These are phyloP conservation scores for Disparrhopalites patrizii DNA, from an alignment of 2,888 invertebrate species.

Conservation along the genomic window DNA sequence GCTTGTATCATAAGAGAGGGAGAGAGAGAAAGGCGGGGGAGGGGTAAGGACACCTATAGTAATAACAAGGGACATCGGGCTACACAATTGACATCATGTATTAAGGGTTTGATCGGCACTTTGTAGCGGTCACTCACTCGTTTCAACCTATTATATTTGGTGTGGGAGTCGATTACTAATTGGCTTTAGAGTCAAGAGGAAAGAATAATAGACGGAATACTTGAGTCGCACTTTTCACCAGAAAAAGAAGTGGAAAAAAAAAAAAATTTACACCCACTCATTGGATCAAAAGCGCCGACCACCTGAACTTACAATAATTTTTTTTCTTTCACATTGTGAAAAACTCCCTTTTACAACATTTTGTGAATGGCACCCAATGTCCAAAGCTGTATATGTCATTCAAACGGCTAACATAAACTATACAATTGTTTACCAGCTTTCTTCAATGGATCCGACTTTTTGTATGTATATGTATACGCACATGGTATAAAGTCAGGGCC, in stretches of 20 bases:
- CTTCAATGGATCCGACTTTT: too few species aligned
- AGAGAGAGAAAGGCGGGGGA: too few species aligned
- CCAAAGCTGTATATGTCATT: neutral
- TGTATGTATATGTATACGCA: too few species aligned
- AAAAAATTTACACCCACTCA: constrained; percentile 8
- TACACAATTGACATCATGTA: neutral
- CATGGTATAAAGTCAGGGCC: too few species aligned
- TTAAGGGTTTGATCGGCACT: constrained; percentile 16
- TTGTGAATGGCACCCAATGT: constrained; percentile 10
- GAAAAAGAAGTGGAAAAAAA: too few species aligned
- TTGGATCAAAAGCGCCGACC: constrained; percentile 14
- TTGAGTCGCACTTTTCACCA: constrained; percentile 10
- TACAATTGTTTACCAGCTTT: neutral
- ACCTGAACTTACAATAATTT: constrained; percentile 6
- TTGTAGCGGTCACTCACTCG: constrained; percentile 11
- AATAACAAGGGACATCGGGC: neutral
- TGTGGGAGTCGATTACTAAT: constrained; percentile 16
- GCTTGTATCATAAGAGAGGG: too few species aligned
- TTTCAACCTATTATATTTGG: neutral
- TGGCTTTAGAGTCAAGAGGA: constrained; percentile 13
- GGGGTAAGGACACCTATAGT: too few species aligned
- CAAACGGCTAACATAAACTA: neutral
- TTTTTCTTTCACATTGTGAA: too few species aligned
- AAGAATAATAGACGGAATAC: constrained; percentile 10
- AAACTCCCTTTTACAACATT: neutral